phyloP scores from a whole-genome alignment of 2,797 vertebrate genomes.

The Glyptemys insculpta region DNA sequence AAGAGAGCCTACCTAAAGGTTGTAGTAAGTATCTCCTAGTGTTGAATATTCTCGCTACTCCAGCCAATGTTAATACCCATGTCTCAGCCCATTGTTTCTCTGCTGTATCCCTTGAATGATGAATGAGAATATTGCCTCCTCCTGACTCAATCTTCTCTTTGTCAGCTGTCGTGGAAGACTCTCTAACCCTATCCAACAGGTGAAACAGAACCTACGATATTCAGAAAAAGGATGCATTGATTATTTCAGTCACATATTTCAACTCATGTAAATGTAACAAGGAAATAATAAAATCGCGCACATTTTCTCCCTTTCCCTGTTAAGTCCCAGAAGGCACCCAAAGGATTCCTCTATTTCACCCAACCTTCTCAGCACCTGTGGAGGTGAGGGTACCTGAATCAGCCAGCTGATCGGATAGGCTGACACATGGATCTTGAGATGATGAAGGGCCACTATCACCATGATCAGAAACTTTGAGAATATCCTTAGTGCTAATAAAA shows the following conservation, averaged over 20 bases:
- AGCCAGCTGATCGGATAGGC: not conserved
- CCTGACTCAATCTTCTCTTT: slow-evolving; percentile 99
- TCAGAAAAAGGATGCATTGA: slow-evolving; percentile 21
- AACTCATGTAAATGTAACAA: not conserved
- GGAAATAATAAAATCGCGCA: not conserved
- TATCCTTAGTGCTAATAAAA: not conserved
- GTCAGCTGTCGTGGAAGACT: slow-evolving; percentile 96
- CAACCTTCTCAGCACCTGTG: not conserved
- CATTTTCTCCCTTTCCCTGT: not conserved
- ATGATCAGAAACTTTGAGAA: not conserved
- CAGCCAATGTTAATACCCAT: slow-evolving; percentile 96
- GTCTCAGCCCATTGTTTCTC: slow-evolving; percentile 99
- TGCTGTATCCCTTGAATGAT: slow-evolving; percentile 98
- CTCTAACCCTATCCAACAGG: slow-evolving; percentile 92
- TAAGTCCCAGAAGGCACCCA: not conserved
- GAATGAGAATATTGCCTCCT: slow-evolving; percentile 98
- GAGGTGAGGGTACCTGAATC: not conserved
- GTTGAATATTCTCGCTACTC: slow-evolving; percentile 98
- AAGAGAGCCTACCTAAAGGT: slow-evolving; percentile 87
- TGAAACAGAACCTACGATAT: slow-evolving; percentile 93
- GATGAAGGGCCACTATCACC: not conserved
- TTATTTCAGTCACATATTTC: not conserved
- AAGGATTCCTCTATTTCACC: not conserved
- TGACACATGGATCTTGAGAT: too few relatives aligned
- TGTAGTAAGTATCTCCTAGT: slow-evolving; percentile 95